Base-by-base conservation (phyloP, 2,888 invertebrate genomes). In the Abrostola tripartita region DNA sequence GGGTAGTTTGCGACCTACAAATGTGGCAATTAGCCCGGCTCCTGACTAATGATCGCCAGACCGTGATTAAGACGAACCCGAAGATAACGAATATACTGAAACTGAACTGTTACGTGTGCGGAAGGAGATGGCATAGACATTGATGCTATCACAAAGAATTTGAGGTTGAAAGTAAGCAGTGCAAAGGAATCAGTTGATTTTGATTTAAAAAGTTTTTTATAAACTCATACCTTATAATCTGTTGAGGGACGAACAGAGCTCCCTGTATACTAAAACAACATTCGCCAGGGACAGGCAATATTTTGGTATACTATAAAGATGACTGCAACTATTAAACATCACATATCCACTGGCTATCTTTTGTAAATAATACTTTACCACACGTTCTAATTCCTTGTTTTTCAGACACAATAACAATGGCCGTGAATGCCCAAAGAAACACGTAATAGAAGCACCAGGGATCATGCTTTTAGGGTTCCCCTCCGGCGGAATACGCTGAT, bases 51-150 rank as follows among this genome's bases (percentile, higher is more conserved):
- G 89, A 81, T 76, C 79, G 68, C 82, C 84, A 76, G 81, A 74
- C 81, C 87, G 85, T 93, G 92, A 93, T 93, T 92, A 92, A 93
- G 90, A 87, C 88, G 86, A 70, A 76, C 78, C 77, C 69, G 78
- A 85, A 90, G 91, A 90, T 89, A 89, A 86, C 85, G 84, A 83
- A 88, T 85, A 81, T 72, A 77, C 65, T 41, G 56, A 14, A 44
- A 10, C 8, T n/a, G 56, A 51, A 54, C n/a, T 10, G 40, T 57
- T 70, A 59, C 55, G 70, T 70, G 37, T 70, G 7, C 2, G 0
- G 0, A 52, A 37, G 11, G 36, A 36, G 14, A 52, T 14, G 4
- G 11, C 0, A 65, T 65, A 10, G 55, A 42, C 50, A 56, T 10
- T 47, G 24, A 83, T 47, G 44, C 5, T 40, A 40, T 11, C 10